Percentiles rank a stretch among this genome's conserved stretches.
Evolutionary conservation across 2,888 invertebrate species (phyloP).

Genomic region (Lacanobia oleracea): DNA sequence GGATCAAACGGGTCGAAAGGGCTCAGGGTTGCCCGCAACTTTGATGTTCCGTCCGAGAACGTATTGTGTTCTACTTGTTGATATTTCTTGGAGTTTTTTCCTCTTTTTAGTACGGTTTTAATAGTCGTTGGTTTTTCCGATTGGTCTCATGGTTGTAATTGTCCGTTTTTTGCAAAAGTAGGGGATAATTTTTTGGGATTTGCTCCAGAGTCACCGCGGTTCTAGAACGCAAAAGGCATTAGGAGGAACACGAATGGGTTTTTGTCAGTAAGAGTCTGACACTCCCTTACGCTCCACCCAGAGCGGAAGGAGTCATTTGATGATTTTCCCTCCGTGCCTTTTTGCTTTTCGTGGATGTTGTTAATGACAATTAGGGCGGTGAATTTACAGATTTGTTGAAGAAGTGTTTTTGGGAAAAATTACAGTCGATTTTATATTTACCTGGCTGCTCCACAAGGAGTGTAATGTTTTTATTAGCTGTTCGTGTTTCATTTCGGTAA

Average conservation of each 20-base stretch:
- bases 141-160: not conserved
- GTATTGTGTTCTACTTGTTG: constrained; percentile 53
- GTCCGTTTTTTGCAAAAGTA: not conserved
- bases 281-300: too few relatives aligned
- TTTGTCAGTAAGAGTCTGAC: too few relatives aligned
- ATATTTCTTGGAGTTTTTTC: constrained; percentile 36
- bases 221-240: too few relatives aligned
- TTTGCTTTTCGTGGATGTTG: not conserved
- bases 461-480: too few relatives aligned
- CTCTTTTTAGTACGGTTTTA: not conserved
- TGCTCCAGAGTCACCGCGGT: too few relatives aligned
- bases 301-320: too few relatives aligned
- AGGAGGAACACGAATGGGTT: too few relatives aligned
- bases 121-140: not conserved
- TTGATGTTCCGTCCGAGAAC: constrained; percentile 19
- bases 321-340: not conserved
- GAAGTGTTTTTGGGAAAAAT: not conserved
- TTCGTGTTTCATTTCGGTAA: too few relatives aligned
- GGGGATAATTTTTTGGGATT: too few relatives aligned
- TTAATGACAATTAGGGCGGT: not conserved
- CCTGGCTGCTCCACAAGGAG: too few relatives aligned
- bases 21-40: constrained; percentile 54
- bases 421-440: not conserved
- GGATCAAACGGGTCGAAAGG: constrained; percentile 55
- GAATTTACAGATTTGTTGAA: too few relatives aligned